Evolutionary conservation across 2,797 vertebrate species (phyloP).

Genomic region (Taeniopygia guttata): DNA sequence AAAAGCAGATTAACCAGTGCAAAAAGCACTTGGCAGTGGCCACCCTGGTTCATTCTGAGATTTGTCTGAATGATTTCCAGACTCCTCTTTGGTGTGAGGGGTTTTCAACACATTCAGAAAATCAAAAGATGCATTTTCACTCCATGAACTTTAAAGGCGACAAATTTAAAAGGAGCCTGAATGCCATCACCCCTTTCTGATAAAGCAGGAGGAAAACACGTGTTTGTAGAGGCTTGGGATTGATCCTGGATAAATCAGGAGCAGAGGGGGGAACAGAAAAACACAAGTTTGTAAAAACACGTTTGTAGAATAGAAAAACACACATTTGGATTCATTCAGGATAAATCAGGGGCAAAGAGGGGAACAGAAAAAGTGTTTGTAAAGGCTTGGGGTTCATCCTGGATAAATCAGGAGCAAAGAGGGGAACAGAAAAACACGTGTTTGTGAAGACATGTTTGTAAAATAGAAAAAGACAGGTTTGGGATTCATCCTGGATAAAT

Average conservation of each 20-base stretch:
- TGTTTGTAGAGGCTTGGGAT: conserved; percentile 7
- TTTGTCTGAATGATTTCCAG: neutral
- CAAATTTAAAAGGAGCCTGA: neutral
- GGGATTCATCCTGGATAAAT: conserved; percentile 4
- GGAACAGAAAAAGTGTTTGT: no score
- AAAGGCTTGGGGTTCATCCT: no score
- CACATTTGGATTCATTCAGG: no score
- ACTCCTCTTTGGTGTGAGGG: neutral
- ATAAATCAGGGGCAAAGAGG: no score
- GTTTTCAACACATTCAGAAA: neutral
- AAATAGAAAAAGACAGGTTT: neutral
- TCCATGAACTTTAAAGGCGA: neutral
- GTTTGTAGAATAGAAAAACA: no score
- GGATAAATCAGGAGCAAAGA: no score
- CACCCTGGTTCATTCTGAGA: neutral
- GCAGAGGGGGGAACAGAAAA: neutral
- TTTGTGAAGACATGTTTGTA: neutral
- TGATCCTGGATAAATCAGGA: neutral
- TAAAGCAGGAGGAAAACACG: neutral
- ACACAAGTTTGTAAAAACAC: no score
- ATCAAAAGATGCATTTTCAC: neutral
- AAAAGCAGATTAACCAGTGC: neutral
- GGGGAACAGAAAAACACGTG: no score
- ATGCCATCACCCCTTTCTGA: neutral
- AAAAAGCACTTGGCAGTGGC: neutral